Base-by-base conservation (phyloP, 2,888 invertebrate species). In the Cataglyphis rosenhaueri region DNA sequence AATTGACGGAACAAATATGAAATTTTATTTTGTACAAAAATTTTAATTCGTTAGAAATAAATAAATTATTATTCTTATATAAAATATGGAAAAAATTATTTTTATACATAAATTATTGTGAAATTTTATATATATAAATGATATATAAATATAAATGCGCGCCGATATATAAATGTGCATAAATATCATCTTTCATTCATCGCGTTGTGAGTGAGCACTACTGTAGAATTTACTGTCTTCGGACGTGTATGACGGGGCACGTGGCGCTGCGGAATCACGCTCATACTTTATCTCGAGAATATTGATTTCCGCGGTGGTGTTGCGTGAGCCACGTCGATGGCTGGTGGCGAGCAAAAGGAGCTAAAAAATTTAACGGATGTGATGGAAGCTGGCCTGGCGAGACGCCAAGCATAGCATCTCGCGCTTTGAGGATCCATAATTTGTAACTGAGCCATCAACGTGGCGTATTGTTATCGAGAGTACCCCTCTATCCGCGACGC, bases 201-300 rank as follows among this genome's bases (percentile, higher is more conserved):
- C 12, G 29, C 21, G 0, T 8, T n/a, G 10, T 12, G 18, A 57
- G 70, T 68, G 71, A 79, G 71, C 44, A 71, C 59, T 70, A 44
- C 71, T 79, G 78, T n/a, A 9, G 12, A 71, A 79, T 79, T 79
- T 79, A 79, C 32, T 71, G 35, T 79, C 71, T 79, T 35, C 59
- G 71, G 44, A 79, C 70, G 59, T 71, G 59, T 79, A 79, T 79
- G 78, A 79, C 59, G 59, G 44, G 44, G 78, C 78, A 79, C 71
- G 78, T 48, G 78, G 78, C 70, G 44, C 70, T 78, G 70, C 78
- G 78, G 71, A 79, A 78, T 78, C 78, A 68, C 71, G 71, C 59
- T 78, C 78, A 78, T 78, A 78, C 57, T 78, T 78, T 78, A 78
- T 78, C 78, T 78, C 78, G 78, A 70, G 78, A 71, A 78, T 78